Evolutionary conservation across 2,797 vertebrate species (phyloP).

Genomic region (Lemur catta): DNA sequence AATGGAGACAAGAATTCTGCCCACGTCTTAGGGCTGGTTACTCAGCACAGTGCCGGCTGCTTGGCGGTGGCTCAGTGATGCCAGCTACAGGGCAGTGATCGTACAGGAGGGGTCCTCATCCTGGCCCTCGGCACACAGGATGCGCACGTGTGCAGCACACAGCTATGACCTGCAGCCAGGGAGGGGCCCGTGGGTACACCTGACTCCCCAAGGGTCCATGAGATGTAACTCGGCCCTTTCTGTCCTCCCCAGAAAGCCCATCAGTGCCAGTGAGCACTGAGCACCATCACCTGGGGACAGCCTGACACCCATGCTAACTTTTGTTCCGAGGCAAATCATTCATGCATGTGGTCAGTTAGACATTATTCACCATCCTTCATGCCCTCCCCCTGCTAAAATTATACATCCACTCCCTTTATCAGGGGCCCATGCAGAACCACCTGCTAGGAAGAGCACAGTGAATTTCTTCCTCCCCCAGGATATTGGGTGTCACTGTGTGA

Average conservation of each 20-base stretch:
- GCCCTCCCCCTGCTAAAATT: neutral
- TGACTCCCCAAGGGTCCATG: neutral
- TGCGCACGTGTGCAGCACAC: fast-evolving
- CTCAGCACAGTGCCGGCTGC: fast-evolving
- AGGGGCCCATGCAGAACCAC: neutral
- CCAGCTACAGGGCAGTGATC: fast-evolving
- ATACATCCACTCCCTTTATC: too few species aligned
- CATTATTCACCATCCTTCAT: neutral
- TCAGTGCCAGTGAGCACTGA: neutral
- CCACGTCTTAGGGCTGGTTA: too few species aligned
- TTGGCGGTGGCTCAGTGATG: neutral
- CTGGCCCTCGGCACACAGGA: neutral
- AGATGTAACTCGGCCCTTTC: neutral
- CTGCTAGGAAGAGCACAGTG: neutral
- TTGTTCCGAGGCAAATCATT: neutral
- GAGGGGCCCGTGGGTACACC: neutral
- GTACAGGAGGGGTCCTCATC: fast-evolving
- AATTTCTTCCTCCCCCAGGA: neutral
- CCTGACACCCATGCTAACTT: too few species aligned
- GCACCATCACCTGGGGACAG: fast-evolving
- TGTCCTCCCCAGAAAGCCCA: neutral
- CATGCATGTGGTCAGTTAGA: too few species aligned
- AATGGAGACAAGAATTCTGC: neutral
- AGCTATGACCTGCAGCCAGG: neutral
- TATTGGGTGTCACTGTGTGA: fast-evolving